Base-by-base conservation (phyloP, 2,888 invertebrate species). In the Ennomos erosarius region DNA sequence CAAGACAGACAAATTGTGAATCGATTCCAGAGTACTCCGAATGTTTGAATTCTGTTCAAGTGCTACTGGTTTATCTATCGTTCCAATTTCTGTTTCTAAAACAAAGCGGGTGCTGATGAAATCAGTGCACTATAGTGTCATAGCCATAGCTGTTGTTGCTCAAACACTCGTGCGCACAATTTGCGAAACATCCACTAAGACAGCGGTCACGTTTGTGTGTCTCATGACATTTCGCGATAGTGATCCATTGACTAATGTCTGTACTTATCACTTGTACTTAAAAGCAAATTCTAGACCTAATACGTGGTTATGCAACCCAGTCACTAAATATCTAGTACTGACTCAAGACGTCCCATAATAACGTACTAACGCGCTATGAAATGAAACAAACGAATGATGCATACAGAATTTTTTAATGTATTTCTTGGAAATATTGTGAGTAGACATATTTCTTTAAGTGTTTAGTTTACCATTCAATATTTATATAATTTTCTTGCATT, bases 161-260 rank as follows among this genome's bases (percentile, higher is more conserved):
- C 71, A 86, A 87, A 75, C 76, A 65, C 71, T 74, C 76, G 82
- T 79, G 84, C 82, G 82, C 78, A 53, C 38, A 75, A 70, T 87
- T 90, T 90, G 82, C 90, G 88, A 89, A 88, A 91, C 78, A 74
- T 68, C 73, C 54, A 72, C 73, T 73, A 69, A 73, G 71, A 72
- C 63, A 71, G 68, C 68, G 75, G 81, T 85, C 86, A 87, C 88
- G 86, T 84, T 82, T 73, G 74, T 65, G 70, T 67, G 69, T 73
- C 74, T 76, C 74, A 75, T 84, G 88, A 87, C 85, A 86, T 87
- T 88, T 74, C 79, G 71, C 78, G 79, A 79, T 79, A 74, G 78
- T 74, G 79, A 76, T 84, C 86, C 88, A 89, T 87, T 83, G 76
- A 45, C 64, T 61, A 66, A 46, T 65, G 61, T 59, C 60, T 59